A percentile compares a stretch with the other conserved stretches of the same genome.
Conservation (phyloP, 2,888 invertebrate genomes). For the Ochropacha duplaris region DNA sequence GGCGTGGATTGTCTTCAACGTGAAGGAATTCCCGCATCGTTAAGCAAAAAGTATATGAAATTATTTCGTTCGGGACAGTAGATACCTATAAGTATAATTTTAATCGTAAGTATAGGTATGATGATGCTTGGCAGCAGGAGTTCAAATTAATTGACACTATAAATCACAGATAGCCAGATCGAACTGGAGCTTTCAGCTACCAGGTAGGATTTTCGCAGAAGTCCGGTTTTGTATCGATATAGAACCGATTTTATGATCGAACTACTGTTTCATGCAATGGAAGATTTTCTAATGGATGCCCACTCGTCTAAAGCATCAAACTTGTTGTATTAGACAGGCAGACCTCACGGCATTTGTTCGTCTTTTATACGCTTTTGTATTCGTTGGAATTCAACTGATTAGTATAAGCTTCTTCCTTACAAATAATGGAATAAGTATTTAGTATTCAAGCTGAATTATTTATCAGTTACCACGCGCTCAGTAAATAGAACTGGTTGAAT, state of each 20-base stretch:
- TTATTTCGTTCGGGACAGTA: no score
- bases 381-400: neutral
- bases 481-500: constrained; percentile 31
- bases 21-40: neutral
- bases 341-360: constrained; percentile 4
- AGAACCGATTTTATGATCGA: constrained; percentile 42
- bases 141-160: neutral
- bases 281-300: constrained; percentile 27
- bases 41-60: neutral
- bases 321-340: constrained; percentile 23
- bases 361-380: neutral
- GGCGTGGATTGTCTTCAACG: neutral
- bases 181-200: neutral
- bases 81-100: no score
- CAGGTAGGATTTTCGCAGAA: constrained; percentile 2
- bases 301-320: constrained; percentile 14
- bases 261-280: constrained; percentile 31
- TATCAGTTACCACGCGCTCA: constrained; percentile 27
- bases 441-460: no score
- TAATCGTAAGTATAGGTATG: no score
- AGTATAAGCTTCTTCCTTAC: neutral
- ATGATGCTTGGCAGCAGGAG: neutral
- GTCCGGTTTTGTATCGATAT: constrained; percentile 28
- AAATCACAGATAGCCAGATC: no score
- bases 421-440: no score